Conservation (phyloP, 2,113 vertebrate species). For the Vimba vimba region DNA sequence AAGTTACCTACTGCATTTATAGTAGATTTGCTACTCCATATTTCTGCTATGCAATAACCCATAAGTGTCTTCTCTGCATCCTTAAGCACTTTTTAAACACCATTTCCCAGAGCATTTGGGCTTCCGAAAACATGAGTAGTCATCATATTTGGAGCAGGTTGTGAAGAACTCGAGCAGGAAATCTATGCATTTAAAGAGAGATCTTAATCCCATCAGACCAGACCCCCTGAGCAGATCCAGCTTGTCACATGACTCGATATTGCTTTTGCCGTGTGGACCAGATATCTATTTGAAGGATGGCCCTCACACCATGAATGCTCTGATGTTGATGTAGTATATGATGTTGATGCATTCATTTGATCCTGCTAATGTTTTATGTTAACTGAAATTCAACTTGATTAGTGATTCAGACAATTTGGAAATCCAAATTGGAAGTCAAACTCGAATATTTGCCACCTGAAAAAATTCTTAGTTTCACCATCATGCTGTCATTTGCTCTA, state of each 20-base stretch:
- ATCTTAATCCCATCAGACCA: constrained; percentile 45
- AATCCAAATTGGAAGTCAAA: constrained; percentile 2
- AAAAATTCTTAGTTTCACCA: not conserved
- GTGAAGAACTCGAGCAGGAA: constrained; percentile 39
- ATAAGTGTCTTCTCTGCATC: constrained; percentile 12
- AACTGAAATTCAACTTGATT: constrained; percentile 8
- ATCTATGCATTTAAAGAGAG: constrained; percentile 49
- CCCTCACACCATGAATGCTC: constrained; percentile 4
- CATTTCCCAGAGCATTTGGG: constrained; percentile 36
- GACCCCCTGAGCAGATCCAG: constrained; percentile 30
- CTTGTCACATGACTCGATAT: constrained; percentile 26
- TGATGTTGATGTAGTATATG: not conserved
- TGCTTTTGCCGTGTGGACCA: constrained; percentile 28
- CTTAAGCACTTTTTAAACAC: constrained; percentile 45
- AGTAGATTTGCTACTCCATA: constrained; percentile 21
- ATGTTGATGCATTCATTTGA: constrained; percentile 19
- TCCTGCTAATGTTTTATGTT: not conserved
- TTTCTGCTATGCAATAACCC: constrained; percentile 17
- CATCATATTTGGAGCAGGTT: constrained; percentile 46
- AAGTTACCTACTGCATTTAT: constrained; percentile 8
- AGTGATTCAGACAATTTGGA: not conserved
- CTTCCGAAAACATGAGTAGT: constrained; percentile 39
- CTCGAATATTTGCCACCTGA: not conserved
- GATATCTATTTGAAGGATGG: constrained; percentile 28
- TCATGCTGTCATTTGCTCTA: not conserved